Percentiles rank a stretch among this genome's conserved stretches.
Evolutionary conservation across 2,797 vertebrate genomes (phyloP).

Genomic region (Micropoecilia bifurca): DNA sequence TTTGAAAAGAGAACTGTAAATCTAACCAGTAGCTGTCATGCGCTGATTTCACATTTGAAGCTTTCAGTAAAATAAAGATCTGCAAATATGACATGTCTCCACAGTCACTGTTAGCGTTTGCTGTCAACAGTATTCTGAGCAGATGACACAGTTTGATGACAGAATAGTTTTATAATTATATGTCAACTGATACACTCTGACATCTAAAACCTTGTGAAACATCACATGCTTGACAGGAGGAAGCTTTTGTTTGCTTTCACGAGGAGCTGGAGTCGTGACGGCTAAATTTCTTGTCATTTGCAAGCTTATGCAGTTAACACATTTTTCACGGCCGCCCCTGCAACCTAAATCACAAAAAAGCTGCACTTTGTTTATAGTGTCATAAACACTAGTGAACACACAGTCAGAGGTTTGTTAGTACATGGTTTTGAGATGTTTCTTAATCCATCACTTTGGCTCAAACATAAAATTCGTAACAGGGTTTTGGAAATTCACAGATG

Average conservation of each 20-base stretch:
- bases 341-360: not conserved
- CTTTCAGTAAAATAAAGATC: conserved; percentile 3
- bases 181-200: conserved; percentile 18
- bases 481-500: not conserved
- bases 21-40: not conserved
- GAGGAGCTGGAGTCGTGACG: conserved; percentile 10
- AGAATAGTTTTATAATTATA: conserved; percentile 23
- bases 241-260: conserved; percentile 17
- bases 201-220: conserved; percentile 7
- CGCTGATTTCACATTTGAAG: conserved; percentile 15
- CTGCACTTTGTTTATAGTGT: not conserved
- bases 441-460: not conserved
- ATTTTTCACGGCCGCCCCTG: conserved; percentile 9
- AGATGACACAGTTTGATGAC: conserved; percentile 26
- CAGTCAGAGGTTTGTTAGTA: not conserved
- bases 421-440: not conserved
- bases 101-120: conserved; percentile 13
- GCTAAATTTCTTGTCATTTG: conserved; percentile 25
- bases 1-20: conserved; percentile 10
- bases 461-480: not conserved
- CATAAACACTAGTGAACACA: not conserved
- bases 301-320: conserved; percentile 21
- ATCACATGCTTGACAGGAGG: conserved; percentile 25
- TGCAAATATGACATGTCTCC: conserved; percentile 17
- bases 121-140: conserved; percentile 10